phyloP scores from a whole-genome alignment of 2,888 invertebrate genomes.

The Epinotia brunnichana region DNA sequence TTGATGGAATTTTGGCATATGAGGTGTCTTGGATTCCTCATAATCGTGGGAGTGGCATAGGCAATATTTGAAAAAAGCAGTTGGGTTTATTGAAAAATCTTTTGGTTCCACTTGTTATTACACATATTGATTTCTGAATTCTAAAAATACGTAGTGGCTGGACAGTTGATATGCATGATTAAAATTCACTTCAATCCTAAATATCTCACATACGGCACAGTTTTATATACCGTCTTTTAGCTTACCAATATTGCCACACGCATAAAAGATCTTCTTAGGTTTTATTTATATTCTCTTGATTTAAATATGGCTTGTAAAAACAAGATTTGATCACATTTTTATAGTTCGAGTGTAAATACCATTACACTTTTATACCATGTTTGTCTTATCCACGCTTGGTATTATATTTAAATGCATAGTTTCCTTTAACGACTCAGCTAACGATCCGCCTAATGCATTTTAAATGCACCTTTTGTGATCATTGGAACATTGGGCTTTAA shows the following conservation, averaged over 20 bases:
- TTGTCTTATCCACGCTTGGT: not conserved
- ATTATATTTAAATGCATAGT: conserved; percentile 48
- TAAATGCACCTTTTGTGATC: conserved; percentile 23
- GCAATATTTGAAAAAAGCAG: too few relatives aligned
- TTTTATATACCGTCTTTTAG: not conserved
- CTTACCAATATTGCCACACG: not conserved
- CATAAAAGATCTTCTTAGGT: not conserved
- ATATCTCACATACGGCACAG: not conserved
- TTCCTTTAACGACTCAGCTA: conserved; percentile 53
- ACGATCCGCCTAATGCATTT: conserved; percentile 25
- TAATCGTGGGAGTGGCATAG: too few relatives aligned
- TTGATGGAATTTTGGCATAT: too few relatives aligned
- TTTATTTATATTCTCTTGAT: not conserved
- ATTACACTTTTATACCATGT: not conserved
- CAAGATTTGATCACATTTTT: not conserved
- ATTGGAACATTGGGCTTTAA: conserved; percentile 8
- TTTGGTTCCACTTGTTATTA: too few relatives aligned
- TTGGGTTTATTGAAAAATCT: too few relatives aligned
- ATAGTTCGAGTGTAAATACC: conserved; percentile 1
- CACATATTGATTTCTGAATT: not conserved
- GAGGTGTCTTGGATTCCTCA: too few relatives aligned
- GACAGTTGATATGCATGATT: not conserved
- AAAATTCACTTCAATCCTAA: too few relatives aligned
- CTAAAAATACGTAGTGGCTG: not conserved
- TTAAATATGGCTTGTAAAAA: not conserved